Base-by-base conservation (phyloP, 2,797 vertebrate species). In the Phataginus tricuspis region DNA sequence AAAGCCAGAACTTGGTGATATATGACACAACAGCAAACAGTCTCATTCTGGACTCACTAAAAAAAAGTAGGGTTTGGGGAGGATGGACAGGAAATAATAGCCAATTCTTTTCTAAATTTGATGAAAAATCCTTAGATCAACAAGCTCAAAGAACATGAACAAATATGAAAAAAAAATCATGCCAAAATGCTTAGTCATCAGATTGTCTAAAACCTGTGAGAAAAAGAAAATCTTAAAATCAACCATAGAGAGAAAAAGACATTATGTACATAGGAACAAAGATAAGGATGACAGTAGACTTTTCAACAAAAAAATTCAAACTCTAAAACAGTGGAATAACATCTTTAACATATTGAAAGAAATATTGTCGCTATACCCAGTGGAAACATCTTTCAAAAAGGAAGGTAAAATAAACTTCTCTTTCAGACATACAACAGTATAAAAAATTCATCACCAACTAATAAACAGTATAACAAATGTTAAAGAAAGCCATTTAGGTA, bases 151-250 rank as follows among this genome's bases (percentile, higher is more conserved):
- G 34, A 94, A 82, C 18, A 85, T 18, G 7, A 87, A 82, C 27
- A 90, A 95, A 88, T 83, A 77, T 45, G 27, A 79, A 87, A 2
- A 87, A 2, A 89, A 89, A 94, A n/a, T 13, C n/a, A 86, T n/a
- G 77, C 15, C 42, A 71, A 64, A 66, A 3, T 29, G 16, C 1
- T 42, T 77, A 92, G 86, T 78, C 64, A 59, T 80, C 21, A 82
- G 90, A 85, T 14, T 69, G 31, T 39, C 71, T 83, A 25, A 59
- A 78, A 39, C 5, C 13, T 71, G 0, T 91, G 80, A 92, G 31
- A 91, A 84, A 84, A 21, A 75, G 31, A 64, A 96, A 85, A 80
- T 45, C 34, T 69, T 75, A 78, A 83, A 75, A 94, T 84, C 66
- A 45, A 9, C 6, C 68, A 75, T 49, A 74, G 29, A 14, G 13